A percentile compares a stretch with the other conserved stretches of the same genome.
Conservation (phyloP, 2,888 invertebrate species). For the Nowickia ferox region DNA sequence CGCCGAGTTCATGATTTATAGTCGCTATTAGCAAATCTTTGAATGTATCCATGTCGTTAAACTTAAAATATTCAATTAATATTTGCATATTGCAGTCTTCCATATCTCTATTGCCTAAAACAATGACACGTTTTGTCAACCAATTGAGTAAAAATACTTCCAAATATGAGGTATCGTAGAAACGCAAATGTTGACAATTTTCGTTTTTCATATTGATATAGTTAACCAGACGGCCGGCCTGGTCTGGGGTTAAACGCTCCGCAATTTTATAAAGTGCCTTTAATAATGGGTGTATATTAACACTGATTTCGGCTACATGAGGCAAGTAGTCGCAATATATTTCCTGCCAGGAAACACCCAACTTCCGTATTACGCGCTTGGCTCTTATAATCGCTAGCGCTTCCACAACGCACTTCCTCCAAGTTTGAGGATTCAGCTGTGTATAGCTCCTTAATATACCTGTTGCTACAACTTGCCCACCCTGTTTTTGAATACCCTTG, state of each 20-base stretch:
- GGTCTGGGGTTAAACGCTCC: slow-evolving; percentile 81
- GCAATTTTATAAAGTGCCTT: slow-evolving; percentile 84
- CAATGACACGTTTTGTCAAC: slow-evolving; percentile 77
- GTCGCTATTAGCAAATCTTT: slow-evolving; percentile 76
- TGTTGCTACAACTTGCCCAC: slow-evolving; percentile 18
- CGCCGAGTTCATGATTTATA: slow-evolving; percentile 72
- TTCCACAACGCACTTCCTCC: slow-evolving; percentile 84
- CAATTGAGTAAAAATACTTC: slow-evolving; percentile 81
- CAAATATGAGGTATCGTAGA: slow-evolving; percentile 77
- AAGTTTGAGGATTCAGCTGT: slow-evolving; percentile 76
- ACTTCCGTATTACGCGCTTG: slow-evolving; percentile 79
- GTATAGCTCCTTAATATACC: slow-evolving; percentile 77
- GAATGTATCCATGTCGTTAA: slow-evolving; percentile 75
- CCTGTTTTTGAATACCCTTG: slow-evolving; percentile 10
- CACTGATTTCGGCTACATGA: slow-evolving; percentile 78
- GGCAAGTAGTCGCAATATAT: slow-evolving; percentile 80
- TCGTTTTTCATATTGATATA: slow-evolving; percentile 74
- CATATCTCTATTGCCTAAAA: slow-evolving; percentile 74
- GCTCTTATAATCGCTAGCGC: slow-evolving; percentile 84
- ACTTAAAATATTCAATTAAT: slow-evolving; percentile 79
- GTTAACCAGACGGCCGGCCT: slow-evolving; percentile 77
- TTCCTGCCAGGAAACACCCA: slow-evolving; percentile 80
- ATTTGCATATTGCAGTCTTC: slow-evolving; percentile 76
- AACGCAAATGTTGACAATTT: slow-evolving; percentile 73
- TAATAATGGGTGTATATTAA: slow-evolving; percentile 82